These are phyloP conservation scores for Sinocyclocheilus maitianheensis DNA, from an alignment of 2,113 vertebrate genomes.

Conservation along the genomic window DNA sequence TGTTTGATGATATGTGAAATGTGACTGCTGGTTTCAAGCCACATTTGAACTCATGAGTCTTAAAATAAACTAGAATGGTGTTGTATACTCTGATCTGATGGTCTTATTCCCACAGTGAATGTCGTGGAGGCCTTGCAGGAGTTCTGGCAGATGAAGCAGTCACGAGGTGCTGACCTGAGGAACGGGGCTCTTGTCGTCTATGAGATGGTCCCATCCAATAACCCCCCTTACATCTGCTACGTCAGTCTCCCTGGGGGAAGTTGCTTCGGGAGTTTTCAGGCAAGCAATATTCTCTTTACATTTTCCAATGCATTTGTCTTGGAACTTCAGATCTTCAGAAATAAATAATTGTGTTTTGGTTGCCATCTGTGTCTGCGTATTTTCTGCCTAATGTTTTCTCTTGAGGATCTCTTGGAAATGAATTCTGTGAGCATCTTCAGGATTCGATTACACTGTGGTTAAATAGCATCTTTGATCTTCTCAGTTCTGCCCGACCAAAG, in stretches of 20 bases:
- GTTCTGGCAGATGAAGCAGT: conserved; percentile 99
- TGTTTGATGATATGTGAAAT: not conserved
- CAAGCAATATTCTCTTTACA: conserved; percentile 57
- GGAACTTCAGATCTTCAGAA: not conserved
- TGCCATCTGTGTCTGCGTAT: conserved; percentile 5
- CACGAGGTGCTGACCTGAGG: conserved; percentile 90
- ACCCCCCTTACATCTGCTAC: conserved; percentile 93
- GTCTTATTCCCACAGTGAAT: conserved; percentile 78
- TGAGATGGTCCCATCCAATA: conserved; percentile 95
- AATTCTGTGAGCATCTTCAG: conserved; percentile 13
- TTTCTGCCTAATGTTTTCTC: conserved; percentile 14
- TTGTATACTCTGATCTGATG: not conserved
- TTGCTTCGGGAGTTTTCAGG: conserved; percentile 98
- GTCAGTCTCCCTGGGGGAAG: conserved; percentile 96
- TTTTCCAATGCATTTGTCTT: not conserved
- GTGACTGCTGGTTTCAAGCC: not conserved
- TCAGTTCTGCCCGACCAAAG: conserved; percentile 97
- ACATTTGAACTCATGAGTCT: not conserved
- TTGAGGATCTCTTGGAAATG: conserved; percentile 9
- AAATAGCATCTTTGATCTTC: conserved; percentile 17
- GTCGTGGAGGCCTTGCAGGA: conserved; percentile 98
- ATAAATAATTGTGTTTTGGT: conserved; percentile 14
- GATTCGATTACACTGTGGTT: conserved; percentile 27
- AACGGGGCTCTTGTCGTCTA: conserved; percentile 96
- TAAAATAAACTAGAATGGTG: not conserved